A percentile compares a stretch with the other conserved stretches of the same genome.
Conservation (phyloP, 2,113 vertebrate species). For the Sphyrna mokarran region DNA sequence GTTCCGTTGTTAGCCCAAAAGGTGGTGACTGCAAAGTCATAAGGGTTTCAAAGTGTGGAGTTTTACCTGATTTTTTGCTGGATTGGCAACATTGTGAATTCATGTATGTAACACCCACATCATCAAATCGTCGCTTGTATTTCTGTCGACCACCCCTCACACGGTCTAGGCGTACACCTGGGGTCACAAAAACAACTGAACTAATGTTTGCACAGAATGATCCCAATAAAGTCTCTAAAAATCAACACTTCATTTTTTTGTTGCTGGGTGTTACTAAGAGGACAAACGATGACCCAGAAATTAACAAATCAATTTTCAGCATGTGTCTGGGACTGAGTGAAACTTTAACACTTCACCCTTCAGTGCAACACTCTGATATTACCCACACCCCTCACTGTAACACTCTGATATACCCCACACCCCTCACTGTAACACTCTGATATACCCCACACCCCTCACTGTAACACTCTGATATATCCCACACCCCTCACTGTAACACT, state of each 20-base stretch:
- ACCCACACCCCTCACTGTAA: too few relatives aligned
- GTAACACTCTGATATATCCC: too few relatives aligned
- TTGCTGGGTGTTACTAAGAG: background rate
- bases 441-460: too few relatives aligned
- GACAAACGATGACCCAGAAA: background rate
- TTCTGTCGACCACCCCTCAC: conserved; percentile 61
- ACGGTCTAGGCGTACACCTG: conserved; percentile 62
- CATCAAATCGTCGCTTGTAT: conserved; percentile 56
- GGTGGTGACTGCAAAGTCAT: fast-evolving
- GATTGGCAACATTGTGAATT: conserved; percentile 41
- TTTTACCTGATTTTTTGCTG: conserved; percentile 45
- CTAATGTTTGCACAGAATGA: background rate
- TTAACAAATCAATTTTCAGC: background rate
- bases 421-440: too few relatives aligned
- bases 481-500: too few relatives aligned
- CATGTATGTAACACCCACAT: conserved; percentile 37
- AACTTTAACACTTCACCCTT: background rate
- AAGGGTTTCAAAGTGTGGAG: background rate
- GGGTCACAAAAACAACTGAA: background rate
- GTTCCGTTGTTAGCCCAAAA: too few relatives aligned
- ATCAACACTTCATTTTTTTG: background rate
- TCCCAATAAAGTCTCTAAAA: background rate
- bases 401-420: too few relatives aligned
- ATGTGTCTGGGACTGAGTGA: background rate
- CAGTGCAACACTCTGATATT: too few relatives aligned